Conservation (phyloP, 2,888 invertebrate species). For the Ornithoptera priamus region DNA sequence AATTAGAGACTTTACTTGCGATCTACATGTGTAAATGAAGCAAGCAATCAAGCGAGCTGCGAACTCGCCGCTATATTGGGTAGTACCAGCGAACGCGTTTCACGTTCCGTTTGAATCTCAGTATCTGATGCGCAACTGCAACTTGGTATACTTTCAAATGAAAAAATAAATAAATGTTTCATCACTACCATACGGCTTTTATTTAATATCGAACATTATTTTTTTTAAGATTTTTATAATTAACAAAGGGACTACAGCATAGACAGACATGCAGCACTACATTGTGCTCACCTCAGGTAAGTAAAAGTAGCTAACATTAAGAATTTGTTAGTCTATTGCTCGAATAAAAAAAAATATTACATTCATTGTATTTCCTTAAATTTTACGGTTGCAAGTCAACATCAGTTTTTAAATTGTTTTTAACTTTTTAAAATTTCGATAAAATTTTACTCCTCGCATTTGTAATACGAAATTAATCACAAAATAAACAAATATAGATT, state of each 20-base stretch:
- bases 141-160: conserved; percentile 80
- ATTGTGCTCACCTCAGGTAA: no score
- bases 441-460: no score
- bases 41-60: conserved; percentile 23
- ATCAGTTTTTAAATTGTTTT: no score
- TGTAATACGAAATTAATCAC: neutral
- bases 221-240: neutral
- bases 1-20: conserved; percentile 1
- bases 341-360: no score
- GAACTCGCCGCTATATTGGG: conserved; percentile 57
- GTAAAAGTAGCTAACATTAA: no score
- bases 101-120: conserved; percentile 79
- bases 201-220: conserved; percentile 23
- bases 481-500: neutral
- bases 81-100: conserved; percentile 62
- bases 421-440: no score
- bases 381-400: no score
- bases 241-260: no score
- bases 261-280: no score
- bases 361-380: no score
- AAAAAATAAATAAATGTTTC: conserved; percentile 76
- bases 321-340: no score
- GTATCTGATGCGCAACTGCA: conserved; percentile 74
- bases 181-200: conserved; percentile 61
- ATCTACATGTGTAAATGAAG: conserved; percentile 21